Base-by-base conservation (phyloP, 2,888 invertebrate genomes). In the Drosophila seclusa region DNA sequence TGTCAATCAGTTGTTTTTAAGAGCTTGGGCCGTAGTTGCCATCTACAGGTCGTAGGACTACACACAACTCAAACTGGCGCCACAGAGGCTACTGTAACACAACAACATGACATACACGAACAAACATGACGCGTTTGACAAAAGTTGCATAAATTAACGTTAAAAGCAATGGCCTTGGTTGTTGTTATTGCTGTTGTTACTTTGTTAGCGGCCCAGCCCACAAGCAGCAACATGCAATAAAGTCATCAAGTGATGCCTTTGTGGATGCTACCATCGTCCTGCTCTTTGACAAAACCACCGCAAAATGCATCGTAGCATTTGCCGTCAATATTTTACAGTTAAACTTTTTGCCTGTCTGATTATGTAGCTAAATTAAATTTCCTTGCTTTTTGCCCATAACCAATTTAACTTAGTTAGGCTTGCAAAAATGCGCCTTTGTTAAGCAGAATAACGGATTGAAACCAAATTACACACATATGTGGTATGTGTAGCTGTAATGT, bases 91-190 rank as follows among this genome's bases (percentile, higher is more conserved):
- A 50, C 67, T 80, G 60, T 50, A 62, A 40, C 59, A 53, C 65
- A 62, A 60, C 74, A 73, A 64, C 64, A 80, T 62, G 68, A 73
- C 53, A 58, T 54, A 73, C 62, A 76, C 59, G 64, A 68, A 49
- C 78, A 75, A 70, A 73, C 80, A 71, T 55, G 59, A 64, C 69
- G 73, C 87, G 78, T 90, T 90, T 83, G 87, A 82, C 83, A 83
- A 90, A 90, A 82, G 85, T 78, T 87, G 89, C 90, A 89, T 89
- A 89, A 90, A 89, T 90, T 89, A 90, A 79, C 85, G 89, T 78
- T 89, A 87, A 87, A 90, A 87, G 88, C 82, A 75, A 86, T 78
- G 73, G 80, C 69, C 74, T 70, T 76, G 70, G 66, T 73, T 72
- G 68, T 63, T 64, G 68, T 64, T 42, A 53, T 34, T 67, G 76